A percentile compares a stretch with the other conserved stretches of the same genome.
phyloP scores from a whole-genome alignment of 2,888 invertebrate species.

The Ametastegia equiseti region DNA sequence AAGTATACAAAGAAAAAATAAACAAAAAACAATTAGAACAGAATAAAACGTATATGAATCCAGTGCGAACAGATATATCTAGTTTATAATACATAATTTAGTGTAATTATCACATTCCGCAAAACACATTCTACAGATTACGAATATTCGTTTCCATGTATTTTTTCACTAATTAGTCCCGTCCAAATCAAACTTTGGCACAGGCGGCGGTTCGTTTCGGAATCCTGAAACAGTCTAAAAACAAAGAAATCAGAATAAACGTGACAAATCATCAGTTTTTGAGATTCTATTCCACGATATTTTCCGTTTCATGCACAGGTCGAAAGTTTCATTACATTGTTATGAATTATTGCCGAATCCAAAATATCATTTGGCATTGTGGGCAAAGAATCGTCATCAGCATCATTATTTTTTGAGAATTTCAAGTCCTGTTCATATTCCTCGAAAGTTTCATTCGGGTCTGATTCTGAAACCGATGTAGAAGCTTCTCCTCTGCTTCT shows the following conservation, averaged over 20 bases:
- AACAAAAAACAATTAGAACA: no score
- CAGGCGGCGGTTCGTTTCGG: slow-evolving; percentile 65
- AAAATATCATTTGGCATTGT: neutral
- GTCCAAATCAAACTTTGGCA: slow-evolving; percentile 63
- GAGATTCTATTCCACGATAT: neutral
- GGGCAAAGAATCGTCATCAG: neutral
- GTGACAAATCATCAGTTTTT: slow-evolving; percentile 7
- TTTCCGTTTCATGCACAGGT: neutral
- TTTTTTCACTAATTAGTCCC: neutral
- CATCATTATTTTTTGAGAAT: neutral
- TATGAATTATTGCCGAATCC: neutral
- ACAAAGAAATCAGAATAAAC: slow-evolving; percentile 40
- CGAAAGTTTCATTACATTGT: neutral
- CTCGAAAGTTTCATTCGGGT: neutral
- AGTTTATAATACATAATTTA: neutral
- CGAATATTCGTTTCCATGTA: neutral
- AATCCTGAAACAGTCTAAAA: slow-evolving; percentile 58
- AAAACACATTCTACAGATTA: neutral
- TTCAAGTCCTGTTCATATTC: neutral
- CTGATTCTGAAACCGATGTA: neutral
- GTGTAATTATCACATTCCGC: slow-evolving; percentile 16
- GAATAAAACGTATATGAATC: neutral
- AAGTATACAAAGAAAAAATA: neutral
- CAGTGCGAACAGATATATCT: neutral
- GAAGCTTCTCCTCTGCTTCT: slow-evolving; percentile 21